A percentile compares a stretch with the other conserved stretches of the same genome.
Evolutionary conservation across 2,113 vertebrate genomes (phyloP).

Genomic region (Oxygymnocypris stewartii): DNA sequence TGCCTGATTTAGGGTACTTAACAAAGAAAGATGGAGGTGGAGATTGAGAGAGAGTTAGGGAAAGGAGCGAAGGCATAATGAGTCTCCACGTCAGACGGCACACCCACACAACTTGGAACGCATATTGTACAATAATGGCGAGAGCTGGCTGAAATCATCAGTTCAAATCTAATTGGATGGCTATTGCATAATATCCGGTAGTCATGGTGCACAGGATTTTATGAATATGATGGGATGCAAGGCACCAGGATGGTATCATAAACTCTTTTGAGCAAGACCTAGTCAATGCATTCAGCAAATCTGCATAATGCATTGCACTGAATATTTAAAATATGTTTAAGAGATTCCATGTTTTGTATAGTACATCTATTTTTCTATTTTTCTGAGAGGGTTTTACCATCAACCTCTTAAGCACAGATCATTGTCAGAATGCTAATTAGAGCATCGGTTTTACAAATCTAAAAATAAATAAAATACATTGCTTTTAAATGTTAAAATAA

Average conservation of each 20-base stretch:
- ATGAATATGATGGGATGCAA: background rate
- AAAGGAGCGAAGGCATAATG: slow-evolving; percentile 2
- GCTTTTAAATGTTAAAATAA: background rate
- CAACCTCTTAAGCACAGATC: background rate
- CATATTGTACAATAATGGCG: background rate
- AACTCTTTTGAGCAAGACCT: background rate
- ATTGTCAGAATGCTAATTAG: background rate
- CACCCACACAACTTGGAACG: background rate
- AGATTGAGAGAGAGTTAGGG: slow-evolving; percentile 11
- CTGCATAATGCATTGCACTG: background rate
- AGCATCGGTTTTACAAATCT: background rate
- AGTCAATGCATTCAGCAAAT: background rate
- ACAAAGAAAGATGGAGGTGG: slow-evolving; percentile 29
- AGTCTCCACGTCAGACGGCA: background rate
- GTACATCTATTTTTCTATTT: too few species aligned
- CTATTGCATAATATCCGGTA: slow-evolving; percentile 16
- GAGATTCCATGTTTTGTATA: background rate
- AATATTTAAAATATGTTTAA: background rate
- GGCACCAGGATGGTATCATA: background rate
- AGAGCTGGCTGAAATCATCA: slow-evolving; percentile 12
- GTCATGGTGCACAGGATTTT: background rate
- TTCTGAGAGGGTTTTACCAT: background rate
- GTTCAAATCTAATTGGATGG: slow-evolving; percentile 15
- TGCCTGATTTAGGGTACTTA: slow-evolving; percentile 18
- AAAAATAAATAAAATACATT: background rate